Conservation (phyloP, 1,140 invertebrate genomes). For the Drosophila pruinosa region DNA sequence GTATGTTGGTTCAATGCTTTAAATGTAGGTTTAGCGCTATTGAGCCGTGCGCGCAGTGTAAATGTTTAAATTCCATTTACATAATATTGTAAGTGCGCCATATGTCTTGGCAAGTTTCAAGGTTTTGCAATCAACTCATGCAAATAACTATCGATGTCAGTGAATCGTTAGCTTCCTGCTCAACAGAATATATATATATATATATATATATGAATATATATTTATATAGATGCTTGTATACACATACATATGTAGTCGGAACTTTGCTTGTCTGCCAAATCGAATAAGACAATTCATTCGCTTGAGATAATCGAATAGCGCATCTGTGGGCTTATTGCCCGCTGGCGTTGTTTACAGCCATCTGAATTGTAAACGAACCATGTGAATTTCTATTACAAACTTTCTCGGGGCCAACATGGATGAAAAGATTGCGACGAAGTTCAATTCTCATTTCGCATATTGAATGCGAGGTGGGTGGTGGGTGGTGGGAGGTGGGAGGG, state of each 20-base stretch:
- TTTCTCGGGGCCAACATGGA: slow-evolving; percentile 20
- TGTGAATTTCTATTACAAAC: slow-evolving; percentile 54
- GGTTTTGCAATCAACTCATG: slow-evolving; percentile 68
- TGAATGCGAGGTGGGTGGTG: not conserved
- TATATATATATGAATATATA: not conserved
- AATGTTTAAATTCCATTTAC: slow-evolving; percentile 60
- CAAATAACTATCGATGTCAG: slow-evolving; percentile 62
- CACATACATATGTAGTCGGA: not conserved
- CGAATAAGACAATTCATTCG: slow-evolving; percentile 77
- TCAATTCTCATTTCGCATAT: not conserved
- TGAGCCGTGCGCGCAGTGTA: not conserved
- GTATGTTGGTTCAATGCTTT: not conserved
- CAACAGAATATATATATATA: not conserved
- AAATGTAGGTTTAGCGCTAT: too few relatives aligned
- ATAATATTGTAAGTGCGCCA: slow-evolving; percentile 49
- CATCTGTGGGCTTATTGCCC: slow-evolving; percentile 49
- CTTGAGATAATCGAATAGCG: slow-evolving; percentile 72
- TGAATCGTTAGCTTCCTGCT: slow-evolving; percentile 1
- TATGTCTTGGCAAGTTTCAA: slow-evolving; percentile 61
- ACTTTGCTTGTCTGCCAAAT: slow-evolving; percentile 53
- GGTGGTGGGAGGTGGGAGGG: not conserved
- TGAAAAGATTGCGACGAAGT: slow-evolving; percentile 11
- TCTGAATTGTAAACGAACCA: slow-evolving; percentile 58
- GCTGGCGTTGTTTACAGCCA: slow-evolving; percentile 50
- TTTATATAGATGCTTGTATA: not conserved